phyloP scores from a whole-genome alignment of 2,113 vertebrate species.

The Gopherus evgoodei region DNA sequence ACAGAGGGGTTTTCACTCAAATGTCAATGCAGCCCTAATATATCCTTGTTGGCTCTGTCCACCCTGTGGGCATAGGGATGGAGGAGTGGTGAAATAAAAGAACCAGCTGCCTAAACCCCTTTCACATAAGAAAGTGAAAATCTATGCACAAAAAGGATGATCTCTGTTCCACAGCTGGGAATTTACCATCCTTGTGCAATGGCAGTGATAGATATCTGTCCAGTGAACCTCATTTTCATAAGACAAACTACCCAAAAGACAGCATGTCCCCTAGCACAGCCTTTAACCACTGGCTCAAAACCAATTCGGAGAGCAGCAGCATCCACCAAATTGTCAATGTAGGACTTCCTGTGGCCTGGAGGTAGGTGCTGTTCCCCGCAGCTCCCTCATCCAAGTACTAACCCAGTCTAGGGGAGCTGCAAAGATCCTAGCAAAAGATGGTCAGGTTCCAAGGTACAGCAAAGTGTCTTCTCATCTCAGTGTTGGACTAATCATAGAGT shows the following conservation, averaged over 20 bases:
- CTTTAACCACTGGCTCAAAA: too few species aligned
- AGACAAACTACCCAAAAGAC: too few species aligned
- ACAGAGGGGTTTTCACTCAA: not conserved
- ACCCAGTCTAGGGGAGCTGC: not conserved
- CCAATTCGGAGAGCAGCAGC: too few species aligned
- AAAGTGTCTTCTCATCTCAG: not conserved
- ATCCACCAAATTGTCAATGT: not conserved
- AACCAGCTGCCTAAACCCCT: not conserved
- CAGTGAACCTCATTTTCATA: too few species aligned
- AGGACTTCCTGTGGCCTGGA: not conserved
- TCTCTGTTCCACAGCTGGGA: fast-evolving
- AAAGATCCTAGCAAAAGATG: not conserved
- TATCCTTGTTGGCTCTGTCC: not conserved
- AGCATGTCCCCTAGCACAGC: too few species aligned
- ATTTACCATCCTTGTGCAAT: fast-evolving
- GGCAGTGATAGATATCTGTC: not conserved
- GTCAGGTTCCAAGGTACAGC: not conserved
- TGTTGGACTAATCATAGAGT: not conserved
- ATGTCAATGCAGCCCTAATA: not conserved
- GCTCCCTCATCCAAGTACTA: not conserved
- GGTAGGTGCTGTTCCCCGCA: not conserved
- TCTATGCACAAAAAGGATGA: not conserved
- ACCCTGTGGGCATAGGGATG: not conserved
- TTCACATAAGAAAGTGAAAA: not conserved
- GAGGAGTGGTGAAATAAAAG: not conserved